phyloP scores from a whole-genome alignment of 2,113 vertebrate species.

The Herpetotheres cachinnans region DNA sequence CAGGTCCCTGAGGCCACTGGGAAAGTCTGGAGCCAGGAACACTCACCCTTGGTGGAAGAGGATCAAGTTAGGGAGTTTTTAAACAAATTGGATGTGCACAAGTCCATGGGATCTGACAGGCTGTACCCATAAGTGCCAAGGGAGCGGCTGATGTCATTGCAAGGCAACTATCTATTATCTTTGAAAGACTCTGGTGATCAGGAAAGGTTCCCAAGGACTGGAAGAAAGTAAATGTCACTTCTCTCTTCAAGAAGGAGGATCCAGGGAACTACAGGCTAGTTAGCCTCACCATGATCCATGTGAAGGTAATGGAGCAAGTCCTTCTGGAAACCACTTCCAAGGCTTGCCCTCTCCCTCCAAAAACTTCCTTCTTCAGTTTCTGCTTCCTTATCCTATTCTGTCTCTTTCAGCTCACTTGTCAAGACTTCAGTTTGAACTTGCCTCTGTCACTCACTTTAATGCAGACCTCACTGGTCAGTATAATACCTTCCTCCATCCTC shows the following conservation, averaged over 20 bases:
- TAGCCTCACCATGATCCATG: background rate
- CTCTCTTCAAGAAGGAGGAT: background rate
- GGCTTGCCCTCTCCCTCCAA: background rate
- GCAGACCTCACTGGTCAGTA: background rate
- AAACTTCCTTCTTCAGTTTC: background rate
- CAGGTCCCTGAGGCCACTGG: background rate
- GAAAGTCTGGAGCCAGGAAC: background rate
- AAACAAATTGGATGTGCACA: fast-evolving
- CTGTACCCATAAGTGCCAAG: background rate
- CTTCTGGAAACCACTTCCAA: background rate
- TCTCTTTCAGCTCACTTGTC: background rate
- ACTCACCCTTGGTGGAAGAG: background rate
- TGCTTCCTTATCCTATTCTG: background rate
- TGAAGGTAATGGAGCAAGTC: background rate
- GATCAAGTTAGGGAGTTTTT: background rate
- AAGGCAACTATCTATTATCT: background rate
- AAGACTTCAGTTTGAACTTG: background rate
- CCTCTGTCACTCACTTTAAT: background rate
- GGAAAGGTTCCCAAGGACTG: background rate
- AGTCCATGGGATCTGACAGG: background rate
- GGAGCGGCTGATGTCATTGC: background rate
- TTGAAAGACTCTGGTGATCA: background rate
- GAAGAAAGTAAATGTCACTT: background rate
- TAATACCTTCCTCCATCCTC: background rate
- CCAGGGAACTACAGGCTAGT: background rate